Evolutionary conservation across 2,797 vertebrate species (phyloP), one percentile per base, ranked within the genome.

Genomic region (Kryptopterus vitreolus): DNA sequence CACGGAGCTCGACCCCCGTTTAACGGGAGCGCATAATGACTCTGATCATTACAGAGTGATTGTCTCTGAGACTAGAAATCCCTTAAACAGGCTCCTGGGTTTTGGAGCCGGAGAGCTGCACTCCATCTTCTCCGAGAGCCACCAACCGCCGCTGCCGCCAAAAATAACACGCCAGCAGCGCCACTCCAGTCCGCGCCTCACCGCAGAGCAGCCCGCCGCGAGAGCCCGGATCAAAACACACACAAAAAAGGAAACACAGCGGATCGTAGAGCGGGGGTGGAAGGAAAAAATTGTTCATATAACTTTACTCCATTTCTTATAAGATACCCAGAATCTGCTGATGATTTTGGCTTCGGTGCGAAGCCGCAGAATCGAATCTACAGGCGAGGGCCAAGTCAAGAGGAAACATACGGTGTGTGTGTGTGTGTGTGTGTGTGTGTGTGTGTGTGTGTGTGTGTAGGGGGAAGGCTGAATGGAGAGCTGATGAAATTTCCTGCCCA

Each of bases 101-200:
- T 92, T 94, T 90, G 90, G 92, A 92, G 89, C 91, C 69, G 69
- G 66, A 84, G 73, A 38, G 68, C 83, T 88, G 82, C 86, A 84
- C 90, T 90, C 87, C 88, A 89, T 85, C 87, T 92, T 78, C 93
- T 91, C 87, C 90, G 89, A 88, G 89, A 94, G 94, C 93, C 94
- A 94, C 93, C 93, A 95, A 94, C 93, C 93, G 87, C 91, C 83
- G 85, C 89, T 88, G 87, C 90, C 91, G 93, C 93, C 94, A 95
- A 92, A 94, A 95, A 95, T 95, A 95, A 95, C 94, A 94, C 92
- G 87, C 92, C 91, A 94, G 93, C 93, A 94, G 93, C 94, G 93
- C 93, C 93, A 94, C 92, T 94, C 90, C 89, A 94, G 91, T 90
- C 92, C 89, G 90, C 87, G 90, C 91, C 90, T 91, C 88, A 90